These are phyloP conservation scores for Epinotia brunnichana DNA, from an alignment of 2,888 invertebrate genomes.

Conservation along the genomic window DNA sequence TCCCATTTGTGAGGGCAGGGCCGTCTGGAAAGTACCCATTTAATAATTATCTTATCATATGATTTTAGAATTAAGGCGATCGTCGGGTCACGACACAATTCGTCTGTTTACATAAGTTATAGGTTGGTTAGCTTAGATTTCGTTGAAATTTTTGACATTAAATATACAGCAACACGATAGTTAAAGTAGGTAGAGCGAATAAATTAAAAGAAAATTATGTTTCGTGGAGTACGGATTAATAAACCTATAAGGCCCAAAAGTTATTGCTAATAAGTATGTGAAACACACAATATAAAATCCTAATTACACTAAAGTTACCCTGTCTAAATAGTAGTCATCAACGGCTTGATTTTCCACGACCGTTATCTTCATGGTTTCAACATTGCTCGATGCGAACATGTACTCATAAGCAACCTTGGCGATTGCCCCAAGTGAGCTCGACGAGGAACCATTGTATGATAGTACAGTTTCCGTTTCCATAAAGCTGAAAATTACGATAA, in stretches of 20 bases:
- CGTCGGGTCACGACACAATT: no score
- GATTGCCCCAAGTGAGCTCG: constrained; percentile 60
- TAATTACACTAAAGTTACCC: constrained; percentile 57
- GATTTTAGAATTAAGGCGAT: no score
- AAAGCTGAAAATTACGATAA: constrained; percentile 58
- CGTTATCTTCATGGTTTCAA: constrained; percentile 60
- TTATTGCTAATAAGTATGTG: not conserved
- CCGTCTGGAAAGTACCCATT: constrained; percentile 53
- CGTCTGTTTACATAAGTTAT: no score
- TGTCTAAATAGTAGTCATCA: constrained; percentile 70
- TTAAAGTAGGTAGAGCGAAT: not conserved
- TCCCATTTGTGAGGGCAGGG: constrained; percentile 62
- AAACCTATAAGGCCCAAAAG: not conserved
- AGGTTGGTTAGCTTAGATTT: not conserved
- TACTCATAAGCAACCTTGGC: constrained; percentile 62
- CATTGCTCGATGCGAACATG: constrained; percentile 54
- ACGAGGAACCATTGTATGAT: constrained; percentile 59
- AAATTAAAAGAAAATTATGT: no score
- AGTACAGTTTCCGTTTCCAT: constrained; percentile 67
- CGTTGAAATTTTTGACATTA: not conserved
- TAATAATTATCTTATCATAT: not conserved
- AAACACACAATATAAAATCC: not conserved
- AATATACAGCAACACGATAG: not conserved
- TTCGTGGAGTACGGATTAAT: not conserved
- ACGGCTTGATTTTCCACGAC: constrained; percentile 56